phyloP scores from a whole-genome alignment of 2,888 invertebrate species.

The Toxonevra muliebris region DNA sequence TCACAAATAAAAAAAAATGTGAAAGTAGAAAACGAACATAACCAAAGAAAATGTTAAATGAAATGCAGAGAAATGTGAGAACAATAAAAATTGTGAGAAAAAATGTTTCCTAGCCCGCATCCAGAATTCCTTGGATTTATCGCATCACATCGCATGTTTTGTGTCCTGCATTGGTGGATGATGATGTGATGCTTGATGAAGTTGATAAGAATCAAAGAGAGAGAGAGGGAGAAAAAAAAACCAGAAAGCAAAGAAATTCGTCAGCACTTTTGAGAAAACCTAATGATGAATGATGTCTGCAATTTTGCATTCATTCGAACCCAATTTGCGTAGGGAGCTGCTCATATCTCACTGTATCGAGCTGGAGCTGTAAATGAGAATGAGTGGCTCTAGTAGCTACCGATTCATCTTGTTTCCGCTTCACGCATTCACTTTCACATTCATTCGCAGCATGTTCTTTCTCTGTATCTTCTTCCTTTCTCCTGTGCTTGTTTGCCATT shows the following conservation, averaged over 20 bases:
- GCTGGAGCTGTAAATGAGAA: neutral
- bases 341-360: too few species aligned
- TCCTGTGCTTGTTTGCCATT: neutral
- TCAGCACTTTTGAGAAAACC: conserved; percentile 35
- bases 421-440: conserved; percentile 10
- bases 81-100: conserved; percentile 37
- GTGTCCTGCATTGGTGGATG: too few species aligned
- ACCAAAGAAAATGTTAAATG: neutral
- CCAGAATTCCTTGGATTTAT: conserved; percentile 1
- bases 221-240: neutral
- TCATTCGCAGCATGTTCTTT: neutral
- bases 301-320: conserved; percentile 14
- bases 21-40: neutral
- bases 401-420: neutral
- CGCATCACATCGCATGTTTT: neutral
- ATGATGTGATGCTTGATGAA: too few species aligned
- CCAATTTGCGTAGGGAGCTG: conserved; percentile 13
- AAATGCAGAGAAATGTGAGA: neutral
- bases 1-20: neutral
- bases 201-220: too few species aligned
- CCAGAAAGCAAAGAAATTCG: conserved; percentile 1
- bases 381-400: neutral
- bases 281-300: conserved; percentile 57
- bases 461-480: neutral
- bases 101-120: neutral